Base-by-base conservation (phyloP, 2,888 invertebrate species). In the Agrotis ipsilon region DNA sequence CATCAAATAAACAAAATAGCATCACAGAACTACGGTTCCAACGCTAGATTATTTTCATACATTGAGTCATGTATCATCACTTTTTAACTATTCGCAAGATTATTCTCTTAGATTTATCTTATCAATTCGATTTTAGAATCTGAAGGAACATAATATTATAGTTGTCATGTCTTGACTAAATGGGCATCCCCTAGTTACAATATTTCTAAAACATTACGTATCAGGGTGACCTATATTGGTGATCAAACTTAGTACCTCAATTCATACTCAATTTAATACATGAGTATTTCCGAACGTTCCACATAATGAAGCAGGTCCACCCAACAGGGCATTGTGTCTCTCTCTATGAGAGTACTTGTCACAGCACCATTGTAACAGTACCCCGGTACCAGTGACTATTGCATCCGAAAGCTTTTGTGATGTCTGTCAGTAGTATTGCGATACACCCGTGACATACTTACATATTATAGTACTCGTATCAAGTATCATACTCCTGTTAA, bases 381-480 rank as follows among this genome's bases (percentile, higher is more conserved):
- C 39, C 11, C 6, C 32, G 1, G 32, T 39, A 39, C 39, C 39
- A 39, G 39, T 11, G 39, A 9, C 45, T 49, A 74, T 70, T 54
- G 74, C 74, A 77, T 70, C 68, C 46, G 54, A 80, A 61, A 71
- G 77, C 70, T 80, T 80, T 80, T 80, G 80, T 80, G 68, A 77
- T 74, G 77, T 77, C 67, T 67, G 60, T 58, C 19, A 69, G 76
- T 63, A 51, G 24, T 58, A 14, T 73, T 80, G 69, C 73, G 55
- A 70, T 80, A 80, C 46, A 72, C 54, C 57, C 69, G 61, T 74
- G 74, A 59, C 75, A 75, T 63, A 69, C n/a, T 57, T 73, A 72
- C 49, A 43, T 54, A 62, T 27, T 54, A 62, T 27, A 58, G 45
- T 55, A 70, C 32, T n/a, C 49, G 43, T 27, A 61, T 61, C 46